Evolutionary conservation across 2,888 invertebrate species (phyloP).

Genomic region (Caradrina clavipalpis): DNA sequence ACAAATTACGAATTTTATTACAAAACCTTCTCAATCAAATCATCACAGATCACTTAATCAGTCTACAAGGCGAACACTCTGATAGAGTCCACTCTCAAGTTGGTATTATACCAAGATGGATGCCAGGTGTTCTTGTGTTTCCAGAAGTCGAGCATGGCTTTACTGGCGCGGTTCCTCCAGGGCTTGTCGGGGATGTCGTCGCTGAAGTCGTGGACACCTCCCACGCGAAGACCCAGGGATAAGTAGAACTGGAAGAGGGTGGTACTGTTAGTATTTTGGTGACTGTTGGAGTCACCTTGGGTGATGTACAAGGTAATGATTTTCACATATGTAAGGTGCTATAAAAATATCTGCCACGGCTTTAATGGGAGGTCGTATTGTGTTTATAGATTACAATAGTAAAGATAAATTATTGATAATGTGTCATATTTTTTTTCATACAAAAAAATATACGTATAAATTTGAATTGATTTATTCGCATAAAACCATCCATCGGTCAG

Average conservation of each 20-base stretch:
- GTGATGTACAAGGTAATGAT: not conserved
- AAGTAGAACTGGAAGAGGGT: constrained; percentile 92
- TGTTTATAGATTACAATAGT: too few species aligned
- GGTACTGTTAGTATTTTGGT: not conserved
- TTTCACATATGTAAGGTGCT: too few species aligned
- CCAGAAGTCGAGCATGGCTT: constrained; percentile 93
- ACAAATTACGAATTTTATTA: constrained; percentile 16
- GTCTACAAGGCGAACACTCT: constrained; percentile 87
- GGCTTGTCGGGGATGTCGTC: constrained; percentile 92
- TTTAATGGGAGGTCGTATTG: too few species aligned
- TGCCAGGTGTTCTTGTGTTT: constrained; percentile 89
- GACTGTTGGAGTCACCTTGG: not conserved
- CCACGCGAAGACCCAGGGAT: constrained; percentile 94
- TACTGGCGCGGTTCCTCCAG: constrained; percentile 93
- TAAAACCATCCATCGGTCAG: too few species aligned
- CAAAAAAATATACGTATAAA: too few species aligned
- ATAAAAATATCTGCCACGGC: too few species aligned
- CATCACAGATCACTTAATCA: constrained; percentile 38
- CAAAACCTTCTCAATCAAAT: constrained; percentile 29
- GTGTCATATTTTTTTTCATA: too few species aligned
- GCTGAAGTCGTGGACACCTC: constrained; percentile 93
- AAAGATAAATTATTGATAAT: too few species aligned
- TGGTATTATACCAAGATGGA: constrained; percentile 92
- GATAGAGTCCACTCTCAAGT: constrained; percentile 91
- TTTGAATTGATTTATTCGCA: too few species aligned